Evolutionary conservation across 2,113 vertebrate species (phyloP), one percentile per base, ranked within the genome.

Genomic region (Toxotes chatareus): DNA sequence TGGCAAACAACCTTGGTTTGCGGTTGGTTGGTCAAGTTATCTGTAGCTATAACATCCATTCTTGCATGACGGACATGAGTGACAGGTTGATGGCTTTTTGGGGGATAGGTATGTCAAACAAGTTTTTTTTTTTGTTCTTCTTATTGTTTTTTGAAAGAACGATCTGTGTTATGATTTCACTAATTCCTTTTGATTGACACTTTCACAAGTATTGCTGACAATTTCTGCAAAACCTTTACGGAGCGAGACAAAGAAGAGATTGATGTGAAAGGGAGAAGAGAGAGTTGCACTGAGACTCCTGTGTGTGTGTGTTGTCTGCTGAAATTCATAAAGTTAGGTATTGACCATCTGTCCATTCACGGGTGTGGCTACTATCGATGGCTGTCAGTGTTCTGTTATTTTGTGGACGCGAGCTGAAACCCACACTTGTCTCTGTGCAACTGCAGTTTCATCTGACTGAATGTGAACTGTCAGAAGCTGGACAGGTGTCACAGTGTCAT

Each of bases 401-500:
- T 68, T 73, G 32, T 4, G 49, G 78, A 73, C 7, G 19, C 31
- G 23, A 59, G 63, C 44, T 36, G 21, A 73, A 74, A 73, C 49
- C n/a, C 38, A 53, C 57, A 40, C 34, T 77, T 42, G 62, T 59
- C 46, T 61, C 13, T 16, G 17, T 10, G 46, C 67, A 44, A 47
- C 36, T 73, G 56, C 57, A 74, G 56, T 63, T 86, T 73, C 19
- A 60, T 63, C 49, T 4, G 59, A 78, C 31, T 59, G 40, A 73
- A 65, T 32, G 70, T 32, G 66, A 74, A 70, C 60, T 71, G 79
- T 49, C 75, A 69, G 59, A 19, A 42, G 64, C 69, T 27, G 75
- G 84, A 82, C 69, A 79, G 63, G 73, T 82, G 64, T 78, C 79
- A 74, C 49, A n/a, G 11, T 44, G 83, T 77, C 66, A 75, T 79